Conservation (phyloP, 30 jellyfish, hydroid and myxozoan species). For the Rhopilema esculentum region DNA sequence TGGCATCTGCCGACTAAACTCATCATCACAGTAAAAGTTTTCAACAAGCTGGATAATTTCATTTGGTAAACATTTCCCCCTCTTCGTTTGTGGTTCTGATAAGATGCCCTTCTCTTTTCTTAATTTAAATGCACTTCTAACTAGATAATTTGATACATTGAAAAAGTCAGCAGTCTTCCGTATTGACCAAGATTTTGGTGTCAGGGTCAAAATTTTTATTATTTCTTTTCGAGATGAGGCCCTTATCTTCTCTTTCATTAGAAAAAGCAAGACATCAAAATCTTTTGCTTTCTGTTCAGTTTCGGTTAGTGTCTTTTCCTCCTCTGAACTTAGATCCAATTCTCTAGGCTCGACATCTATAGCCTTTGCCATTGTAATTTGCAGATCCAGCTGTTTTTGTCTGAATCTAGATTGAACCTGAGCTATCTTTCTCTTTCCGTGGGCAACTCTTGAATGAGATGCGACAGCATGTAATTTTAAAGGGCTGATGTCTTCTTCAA, state of each 20-base stretch:
- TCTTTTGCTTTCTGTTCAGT: slow-evolving; percentile 25
- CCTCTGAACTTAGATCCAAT: not conserved
- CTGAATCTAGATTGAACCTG: slow-evolving; percentile 32
- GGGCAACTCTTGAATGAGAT: slow-evolving; percentile 36
- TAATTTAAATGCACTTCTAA: slow-evolving; percentile 33
- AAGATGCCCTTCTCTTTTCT: slow-evolving; percentile 31
- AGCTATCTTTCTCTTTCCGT: slow-evolving; percentile 37
- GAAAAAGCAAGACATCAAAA: slow-evolving; percentile 17
- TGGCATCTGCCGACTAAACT: slow-evolving; percentile 29
- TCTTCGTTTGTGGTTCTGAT: slow-evolving; percentile 24
- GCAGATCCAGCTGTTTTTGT: slow-evolving; percentile 12
- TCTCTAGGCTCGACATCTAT: slow-evolving; percentile 29
- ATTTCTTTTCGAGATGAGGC: slow-evolving; percentile 41
- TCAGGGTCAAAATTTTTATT: slow-evolving; percentile 21
- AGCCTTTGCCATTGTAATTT: slow-evolving; percentile 21
- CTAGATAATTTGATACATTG: slow-evolving; percentile 35
- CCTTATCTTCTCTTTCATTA: slow-evolving; percentile 32
- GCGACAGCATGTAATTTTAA: slow-evolving; percentile 42
- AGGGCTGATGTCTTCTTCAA: slow-evolving; percentile 44
- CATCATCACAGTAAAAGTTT: slow-evolving; percentile 35
- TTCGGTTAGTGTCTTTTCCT: not conserved
- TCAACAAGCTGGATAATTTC: slow-evolving; percentile 2
- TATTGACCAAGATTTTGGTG: slow-evolving; percentile 58
- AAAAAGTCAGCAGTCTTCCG: slow-evolving; percentile 39
- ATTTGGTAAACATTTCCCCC: slow-evolving; percentile 29